phyloP scores from a whole-genome alignment of 2,888 invertebrate genomes.

The Orchesella flavescens region DNA sequence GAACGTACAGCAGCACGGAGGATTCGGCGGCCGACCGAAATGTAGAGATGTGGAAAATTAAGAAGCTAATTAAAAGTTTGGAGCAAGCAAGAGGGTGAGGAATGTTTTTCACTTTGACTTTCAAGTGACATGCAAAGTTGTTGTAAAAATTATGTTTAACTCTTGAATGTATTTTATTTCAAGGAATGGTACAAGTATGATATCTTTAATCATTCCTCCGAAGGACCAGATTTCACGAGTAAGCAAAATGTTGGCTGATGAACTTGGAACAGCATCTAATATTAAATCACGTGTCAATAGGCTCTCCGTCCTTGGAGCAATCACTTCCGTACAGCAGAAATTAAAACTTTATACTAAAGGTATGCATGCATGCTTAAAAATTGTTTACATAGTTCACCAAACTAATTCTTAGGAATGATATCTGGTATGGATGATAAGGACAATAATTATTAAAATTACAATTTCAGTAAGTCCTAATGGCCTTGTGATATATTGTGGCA shows the following conservation, averaged over 20 bases:
- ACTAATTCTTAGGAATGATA: not conserved
- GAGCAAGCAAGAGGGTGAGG: slow-evolving; percentile 99
- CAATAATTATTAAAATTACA: not conserved
- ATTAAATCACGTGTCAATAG: slow-evolving; percentile 99
- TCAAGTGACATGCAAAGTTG: slow-evolving; percentile 52
- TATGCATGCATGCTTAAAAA: slow-evolving; percentile 74
- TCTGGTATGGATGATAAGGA: not conserved
- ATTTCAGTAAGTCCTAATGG: slow-evolving; percentile 99
- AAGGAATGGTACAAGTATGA: slow-evolving; percentile 99
- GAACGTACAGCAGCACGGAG: not conserved
- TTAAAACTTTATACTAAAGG: slow-evolving; percentile 99
- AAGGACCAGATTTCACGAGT: slow-evolving; percentile 99
- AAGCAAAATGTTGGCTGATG: slow-evolving; percentile 99
- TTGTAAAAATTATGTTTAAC: slow-evolving; percentile 1
- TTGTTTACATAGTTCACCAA: not conserved
- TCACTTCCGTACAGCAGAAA: slow-evolving; percentile 99
- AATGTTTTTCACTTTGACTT: not conserved
- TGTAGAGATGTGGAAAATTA: slow-evolving; percentile 99
- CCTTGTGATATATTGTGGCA: slow-evolving; percentile 99
- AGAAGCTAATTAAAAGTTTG: slow-evolving; percentile 99
- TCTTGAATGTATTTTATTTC: not conserved
- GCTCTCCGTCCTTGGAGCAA: slow-evolving; percentile 98
- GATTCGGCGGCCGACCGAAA: slow-evolving; percentile 84
- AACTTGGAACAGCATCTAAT: slow-evolving; percentile 99
- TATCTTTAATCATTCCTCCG: slow-evolving; percentile 95